Evolutionary conservation across 2,113 vertebrate genomes (phyloP), one percentile per base, ranked within the genome.

Genomic region (Centropristis striata): DNA sequence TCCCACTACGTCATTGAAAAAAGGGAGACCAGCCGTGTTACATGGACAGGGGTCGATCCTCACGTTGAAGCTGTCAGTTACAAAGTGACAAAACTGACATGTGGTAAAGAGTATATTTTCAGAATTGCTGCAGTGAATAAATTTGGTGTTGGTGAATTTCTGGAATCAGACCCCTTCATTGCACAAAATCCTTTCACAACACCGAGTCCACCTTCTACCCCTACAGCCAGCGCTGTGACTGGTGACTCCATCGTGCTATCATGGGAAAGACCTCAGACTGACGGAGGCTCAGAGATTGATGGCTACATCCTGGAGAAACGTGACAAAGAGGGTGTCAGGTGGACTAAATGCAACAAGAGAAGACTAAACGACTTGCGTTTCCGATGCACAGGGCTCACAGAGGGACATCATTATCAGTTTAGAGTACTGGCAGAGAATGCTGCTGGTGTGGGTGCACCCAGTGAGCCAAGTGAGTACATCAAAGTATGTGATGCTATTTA

Each of bases 281-380:
- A 99, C 69, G 98, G 98, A 21, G 98, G 98, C 71, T 97, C 97
- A 80, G 96, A 97, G 92, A 99, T 99, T 78, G 98, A 99, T 80
- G 96, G 97, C 51, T 99, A 97, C 78, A 95, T 99, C 86, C 90
- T 99, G 91, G 98, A 99, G 89, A 99, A 98, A 91, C 92, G 96
- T 88, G 98, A 99, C 87, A 99, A 98, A 95, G 97, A 98, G 16
- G 97, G 98, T 21, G 86, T 99, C 61, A 93, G 97, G 75, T 99
- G 98, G 98, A 96, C 96, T 65, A 99, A 98, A 81, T 99, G 98
- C 90, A 99, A 98, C 92, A 99, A 97, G 91, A 98, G 98, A 93
- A 96, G 96, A 83, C 90, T 99, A 46, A 97, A 90, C 16, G 98
- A 99, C 76, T 91, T 98, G 58, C 91, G 97, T 79, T 95, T 98